Base-by-base conservation (phyloP, 2,797 vertebrate genomes). In the Philypnodon macrostomus region DNA sequence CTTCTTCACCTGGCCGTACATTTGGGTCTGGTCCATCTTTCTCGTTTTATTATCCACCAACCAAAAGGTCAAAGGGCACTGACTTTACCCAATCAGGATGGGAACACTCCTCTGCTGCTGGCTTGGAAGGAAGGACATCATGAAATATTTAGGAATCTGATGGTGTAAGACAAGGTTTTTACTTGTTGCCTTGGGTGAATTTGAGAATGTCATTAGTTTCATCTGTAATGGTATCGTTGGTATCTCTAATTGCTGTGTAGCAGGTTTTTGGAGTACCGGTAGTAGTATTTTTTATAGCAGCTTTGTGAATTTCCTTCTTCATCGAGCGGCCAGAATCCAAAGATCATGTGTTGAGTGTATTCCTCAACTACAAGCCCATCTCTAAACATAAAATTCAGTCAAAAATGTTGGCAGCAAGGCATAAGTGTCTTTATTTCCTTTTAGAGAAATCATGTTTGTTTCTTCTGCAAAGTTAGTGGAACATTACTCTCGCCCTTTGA, bases 1-100 rank as follows among this genome's bases (percentile, higher is more conserved):
- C 86, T 92, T 39, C 85, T 94, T 4, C 92, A 93, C 32, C 63
- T 93, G 17, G 81, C 90, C 0, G 81, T 85, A 66, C 91, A 85
- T 52, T 80, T 93, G 74, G 90, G 89, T 61, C 83, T 95, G 53
- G 44, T 79, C 56, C 89, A 91, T 15, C 82, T 96, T 61, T 86
- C 77, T 2, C 84, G 80, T 33, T 92, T 93, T 78, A 79, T 95
- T 16, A 68, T 89, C 66, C 80, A 72, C 50, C 87, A 91, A 26
- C 90, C 90, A 12, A 83, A 86, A 65, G 88, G 89, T 48, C 80
- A 72, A 6, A 85, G 76, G 64, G 81, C 86, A 12, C 18, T 90
- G 70, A 58, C 65, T 14, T 57, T 85, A 46, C 79, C 85, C 64
- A 88, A 89, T 15, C 80, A 90, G 71, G 91, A 92, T 9, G 91